Conservation (phyloP, 1,140 invertebrate species). For the Pissodes strobi region DNA sequence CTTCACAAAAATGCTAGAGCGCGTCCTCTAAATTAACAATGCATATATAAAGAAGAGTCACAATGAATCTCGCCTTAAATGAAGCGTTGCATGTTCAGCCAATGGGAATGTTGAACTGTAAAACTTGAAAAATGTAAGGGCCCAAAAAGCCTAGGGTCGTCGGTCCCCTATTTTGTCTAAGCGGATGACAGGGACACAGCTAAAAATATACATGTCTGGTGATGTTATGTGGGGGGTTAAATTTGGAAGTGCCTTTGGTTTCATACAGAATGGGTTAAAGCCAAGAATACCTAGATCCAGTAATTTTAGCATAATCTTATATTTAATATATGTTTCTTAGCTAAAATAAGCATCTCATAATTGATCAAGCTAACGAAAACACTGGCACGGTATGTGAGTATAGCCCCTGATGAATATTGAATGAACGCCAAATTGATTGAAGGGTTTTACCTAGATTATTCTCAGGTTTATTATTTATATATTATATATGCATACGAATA, state of each 20-base stretch:
- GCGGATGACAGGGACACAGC: constrained; percentile 11
- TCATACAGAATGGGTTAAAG: too few species aligned
- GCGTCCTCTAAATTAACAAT: constrained; percentile 33
- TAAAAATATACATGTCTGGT: constrained; percentile 32
- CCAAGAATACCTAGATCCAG: too few species aligned
- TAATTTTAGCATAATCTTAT: too few species aligned
- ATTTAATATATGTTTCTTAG: too few species aligned
- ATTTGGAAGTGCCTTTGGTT: not conserved
- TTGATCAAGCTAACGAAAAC: too few species aligned
- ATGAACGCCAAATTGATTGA: too few species aligned
- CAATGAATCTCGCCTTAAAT: constrained; percentile 27
- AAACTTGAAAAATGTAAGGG: constrained; percentile 34
- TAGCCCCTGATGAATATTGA: too few species aligned
- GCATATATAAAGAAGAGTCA: constrained; percentile 16
- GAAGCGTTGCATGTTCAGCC: constrained; percentile 46
- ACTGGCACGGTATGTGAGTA: too few species aligned
- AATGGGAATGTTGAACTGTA: constrained; percentile 45
- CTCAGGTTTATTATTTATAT: too few species aligned
- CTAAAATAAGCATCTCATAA: too few species aligned
- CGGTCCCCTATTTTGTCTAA: constrained; percentile 25
- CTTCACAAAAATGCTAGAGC: constrained; percentile 6
- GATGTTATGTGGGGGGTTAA: constrained; percentile 18
- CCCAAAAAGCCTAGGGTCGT: constrained; percentile 12
- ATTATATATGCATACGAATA: too few species aligned
- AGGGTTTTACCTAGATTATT: too few species aligned